A percentile compares a stretch with the other conserved stretches of the same genome.
Conservation (phyloP, 2,888 invertebrate species). For the Dasysyrphus albostriatus region DNA sequence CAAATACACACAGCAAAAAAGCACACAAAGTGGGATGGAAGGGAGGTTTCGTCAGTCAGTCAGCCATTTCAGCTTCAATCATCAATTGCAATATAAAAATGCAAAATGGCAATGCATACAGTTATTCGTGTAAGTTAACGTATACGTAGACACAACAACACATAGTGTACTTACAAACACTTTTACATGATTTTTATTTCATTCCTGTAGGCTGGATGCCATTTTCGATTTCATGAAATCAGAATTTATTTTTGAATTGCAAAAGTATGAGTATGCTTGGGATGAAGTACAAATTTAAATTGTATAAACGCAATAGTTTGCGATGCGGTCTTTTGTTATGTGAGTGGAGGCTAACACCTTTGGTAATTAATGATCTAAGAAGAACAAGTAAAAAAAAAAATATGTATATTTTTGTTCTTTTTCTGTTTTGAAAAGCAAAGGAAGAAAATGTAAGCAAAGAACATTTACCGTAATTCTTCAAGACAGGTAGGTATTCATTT, state of each 20-base stretch:
- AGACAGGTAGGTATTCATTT: constrained; percentile 40
- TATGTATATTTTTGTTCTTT: background rate
- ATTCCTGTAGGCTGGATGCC: constrained; percentile 49
- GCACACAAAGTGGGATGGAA: constrained; percentile 1
- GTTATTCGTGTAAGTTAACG: background rate
- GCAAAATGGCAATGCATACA: constrained; percentile 20
- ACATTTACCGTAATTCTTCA: constrained; percentile 31
- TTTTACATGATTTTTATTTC: background rate
- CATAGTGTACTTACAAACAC: background rate
- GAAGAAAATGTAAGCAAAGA: constrained; percentile 11
- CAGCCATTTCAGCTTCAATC: constrained; percentile 56
- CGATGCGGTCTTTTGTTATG: constrained; percentile 23
- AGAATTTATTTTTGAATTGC: constrained; percentile 70
- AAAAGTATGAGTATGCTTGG: constrained; percentile 23
- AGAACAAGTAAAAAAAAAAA: background rate
- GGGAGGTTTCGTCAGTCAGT: constrained; percentile 8
- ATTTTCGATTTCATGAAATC: constrained; percentile 67
- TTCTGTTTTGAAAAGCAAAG: background rate
- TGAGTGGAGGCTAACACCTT: constrained; percentile 32
- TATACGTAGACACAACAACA: background rate
- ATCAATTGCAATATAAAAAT: constrained; percentile 22
- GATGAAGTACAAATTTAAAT: background rate
- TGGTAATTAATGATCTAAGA: constrained; percentile 37
- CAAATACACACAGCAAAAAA: constrained; percentile 43
- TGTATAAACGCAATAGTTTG: background rate